Evolutionary conservation across 92 coral and sea anemone genomes (phyloP).

Genomic region (Montipora capitata): DNA sequence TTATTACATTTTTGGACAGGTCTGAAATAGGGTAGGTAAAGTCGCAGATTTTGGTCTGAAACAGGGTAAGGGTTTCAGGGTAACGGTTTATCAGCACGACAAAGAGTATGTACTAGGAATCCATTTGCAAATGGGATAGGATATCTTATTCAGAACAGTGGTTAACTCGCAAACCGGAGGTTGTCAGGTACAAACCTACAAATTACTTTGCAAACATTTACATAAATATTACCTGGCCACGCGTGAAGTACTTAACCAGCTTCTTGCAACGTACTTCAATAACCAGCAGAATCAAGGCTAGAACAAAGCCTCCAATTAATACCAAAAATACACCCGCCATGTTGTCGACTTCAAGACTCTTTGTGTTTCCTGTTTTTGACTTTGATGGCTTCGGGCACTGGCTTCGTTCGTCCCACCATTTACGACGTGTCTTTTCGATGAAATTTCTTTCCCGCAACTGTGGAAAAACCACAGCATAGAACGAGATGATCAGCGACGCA

Average conservation of each 20-base stretch:
- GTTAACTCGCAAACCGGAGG: no score
- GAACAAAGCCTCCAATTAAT: slow-evolving; percentile 85
- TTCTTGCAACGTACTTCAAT: slow-evolving; percentile 92
- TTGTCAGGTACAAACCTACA: no score
- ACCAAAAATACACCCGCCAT: slow-evolving; percentile 97
- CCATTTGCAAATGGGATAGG: no score
- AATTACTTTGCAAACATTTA: no score
- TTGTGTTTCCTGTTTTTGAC: slow-evolving; percentile 66
- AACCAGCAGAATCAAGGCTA: slow-evolving; percentile 78
- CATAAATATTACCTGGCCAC: slow-evolving; percentile 77
- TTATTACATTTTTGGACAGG: no score
- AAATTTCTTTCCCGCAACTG: slow-evolving; percentile 94
- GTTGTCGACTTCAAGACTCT: slow-evolving; percentile 87
- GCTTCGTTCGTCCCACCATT: slow-evolving; percentile 97
- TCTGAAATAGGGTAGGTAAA: no score
- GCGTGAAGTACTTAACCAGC: slow-evolving; percentile 84
- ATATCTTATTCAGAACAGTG: no score
- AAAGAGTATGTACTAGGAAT: no score
- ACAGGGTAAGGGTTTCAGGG: no score
- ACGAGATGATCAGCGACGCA: not conserved
- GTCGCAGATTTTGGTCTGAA: no score
- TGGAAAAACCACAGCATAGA: not conserved
- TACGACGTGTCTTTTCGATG: slow-evolving; percentile 79
- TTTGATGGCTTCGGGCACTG: slow-evolving; percentile 79
- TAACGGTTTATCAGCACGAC: no score